Conservation (phyloP, 2,113 vertebrate species). For the Sander lucioperca region DNA sequence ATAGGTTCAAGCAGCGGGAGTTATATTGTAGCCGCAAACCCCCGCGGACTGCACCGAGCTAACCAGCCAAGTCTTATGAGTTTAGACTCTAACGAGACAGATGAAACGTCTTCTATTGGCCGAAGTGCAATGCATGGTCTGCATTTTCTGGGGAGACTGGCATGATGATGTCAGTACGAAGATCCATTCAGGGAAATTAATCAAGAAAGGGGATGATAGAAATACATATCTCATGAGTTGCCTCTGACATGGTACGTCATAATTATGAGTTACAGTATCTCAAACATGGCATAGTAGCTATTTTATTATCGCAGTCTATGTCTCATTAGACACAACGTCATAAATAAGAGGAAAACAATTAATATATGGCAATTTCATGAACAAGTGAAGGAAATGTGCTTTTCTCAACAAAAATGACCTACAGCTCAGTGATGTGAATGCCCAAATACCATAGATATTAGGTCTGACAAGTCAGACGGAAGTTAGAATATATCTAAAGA, state of each 20-base stretch:
- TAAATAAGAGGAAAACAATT: neutral
- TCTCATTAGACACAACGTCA: neutral
- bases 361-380: neutral
- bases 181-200: too few species aligned
- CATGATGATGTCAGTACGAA: neutral
- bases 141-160: neutral
- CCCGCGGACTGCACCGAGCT: slow-evolving; percentile 60
- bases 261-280: neutral
- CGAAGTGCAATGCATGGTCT: neutral
- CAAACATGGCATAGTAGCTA: neutral
- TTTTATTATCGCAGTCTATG: too few species aligned
- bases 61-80: slow-evolving; percentile 40
- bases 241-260: neutral
- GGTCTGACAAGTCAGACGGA: neutral
- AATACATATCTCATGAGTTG: neutral
- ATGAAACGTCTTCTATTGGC: slow-evolving; percentile 49
- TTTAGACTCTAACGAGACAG: slow-evolving; percentile 66
- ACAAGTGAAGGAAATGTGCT: neutral
- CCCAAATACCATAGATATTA: neutral
- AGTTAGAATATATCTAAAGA: too few species aligned
- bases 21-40: slow-evolving; percentile 66
- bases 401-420: neutral
- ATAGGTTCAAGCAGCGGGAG: slow-evolving; percentile 75
- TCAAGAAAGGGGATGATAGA: too few species aligned
- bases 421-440: neutral